phyloP scores from a whole-genome alignment of 2,888 invertebrate genomes.

The Dendrolimus pini region DNA sequence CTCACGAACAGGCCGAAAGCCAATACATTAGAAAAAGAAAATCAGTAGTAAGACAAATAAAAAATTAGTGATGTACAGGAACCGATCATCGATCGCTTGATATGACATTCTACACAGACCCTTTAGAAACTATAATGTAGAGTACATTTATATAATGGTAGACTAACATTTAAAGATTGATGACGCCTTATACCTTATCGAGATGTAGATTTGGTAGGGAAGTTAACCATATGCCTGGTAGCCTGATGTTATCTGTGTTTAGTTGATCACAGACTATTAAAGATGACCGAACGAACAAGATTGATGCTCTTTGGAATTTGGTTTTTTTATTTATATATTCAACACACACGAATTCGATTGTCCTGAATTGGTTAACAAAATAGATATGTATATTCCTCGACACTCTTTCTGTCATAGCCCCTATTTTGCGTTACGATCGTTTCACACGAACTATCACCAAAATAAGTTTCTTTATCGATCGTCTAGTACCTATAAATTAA shows the following conservation, averaged over 20 bases:
- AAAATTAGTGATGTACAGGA: no score
- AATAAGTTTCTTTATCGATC: not conserved
- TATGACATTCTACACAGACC: no score
- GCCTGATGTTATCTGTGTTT: constrained; percentile 48
- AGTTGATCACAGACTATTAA: constrained; percentile 42
- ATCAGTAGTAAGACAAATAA: no score
- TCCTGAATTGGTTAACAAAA: no score
- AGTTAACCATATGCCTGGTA: constrained; percentile 17
- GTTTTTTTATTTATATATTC: not conserved
- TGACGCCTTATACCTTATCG: not conserved
- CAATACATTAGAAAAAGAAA: no score
- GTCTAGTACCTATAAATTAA: not conserved
- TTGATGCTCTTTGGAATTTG: constrained; percentile 23
- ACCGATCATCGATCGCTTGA: no score
- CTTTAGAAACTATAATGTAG: no score
- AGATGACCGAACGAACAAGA: constrained; percentile 35
- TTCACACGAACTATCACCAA: not conserved
- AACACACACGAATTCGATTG: not conserved
- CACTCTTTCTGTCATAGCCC: no score
- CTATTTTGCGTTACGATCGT: not conserved
- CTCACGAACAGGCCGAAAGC: no score
- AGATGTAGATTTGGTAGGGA: not conserved
- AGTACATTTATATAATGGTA: no score
- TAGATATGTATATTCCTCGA: no score
- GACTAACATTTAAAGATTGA: not conserved